Evolutionary conservation across 2,797 vertebrate species (phyloP).

Genomic region (Chelon auratus): DNA sequence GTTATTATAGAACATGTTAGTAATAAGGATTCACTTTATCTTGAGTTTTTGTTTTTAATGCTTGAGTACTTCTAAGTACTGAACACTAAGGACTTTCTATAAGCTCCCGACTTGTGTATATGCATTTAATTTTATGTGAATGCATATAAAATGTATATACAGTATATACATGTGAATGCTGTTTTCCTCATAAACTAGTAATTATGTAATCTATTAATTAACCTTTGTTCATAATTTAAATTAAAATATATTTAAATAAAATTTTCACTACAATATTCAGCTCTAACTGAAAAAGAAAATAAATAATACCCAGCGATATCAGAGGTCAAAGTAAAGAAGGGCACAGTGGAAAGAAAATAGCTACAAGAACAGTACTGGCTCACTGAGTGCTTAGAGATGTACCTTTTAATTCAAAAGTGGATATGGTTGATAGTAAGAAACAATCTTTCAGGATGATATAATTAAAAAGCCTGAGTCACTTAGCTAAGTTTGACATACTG

Average conservation of each 20-base stretch:
- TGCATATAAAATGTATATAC: neutral
- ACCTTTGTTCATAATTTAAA: neutral
- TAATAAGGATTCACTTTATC: conserved; percentile 10
- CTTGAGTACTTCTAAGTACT: conserved; percentile 5
- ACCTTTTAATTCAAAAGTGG: neutral
- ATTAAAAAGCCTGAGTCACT: conserved; percentile 4
- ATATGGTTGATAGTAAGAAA: conserved; percentile 12
- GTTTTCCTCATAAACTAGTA: neutral
- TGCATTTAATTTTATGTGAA: conserved; percentile 4
- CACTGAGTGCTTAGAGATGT: neutral
- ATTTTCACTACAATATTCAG: conserved; percentile 2
- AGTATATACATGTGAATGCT: neutral
- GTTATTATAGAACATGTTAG: conserved; percentile 19
- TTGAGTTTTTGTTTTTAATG: neutral
- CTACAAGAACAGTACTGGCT: conserved; percentile 3
- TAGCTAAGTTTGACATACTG: conserved; percentile 4
- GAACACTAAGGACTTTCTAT: neutral
- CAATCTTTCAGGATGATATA: neutral
- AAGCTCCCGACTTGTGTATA: conserved; percentile 1
- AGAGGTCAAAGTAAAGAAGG: neutral
- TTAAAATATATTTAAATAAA: neutral
- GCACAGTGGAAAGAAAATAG: neutral
- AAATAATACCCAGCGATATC: neutral
- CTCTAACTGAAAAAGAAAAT: neutral
- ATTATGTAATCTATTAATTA: conserved; percentile 7